phyloP scores from a whole-genome alignment of 2,888 invertebrate species.

The Eurytoma californica region DNA sequence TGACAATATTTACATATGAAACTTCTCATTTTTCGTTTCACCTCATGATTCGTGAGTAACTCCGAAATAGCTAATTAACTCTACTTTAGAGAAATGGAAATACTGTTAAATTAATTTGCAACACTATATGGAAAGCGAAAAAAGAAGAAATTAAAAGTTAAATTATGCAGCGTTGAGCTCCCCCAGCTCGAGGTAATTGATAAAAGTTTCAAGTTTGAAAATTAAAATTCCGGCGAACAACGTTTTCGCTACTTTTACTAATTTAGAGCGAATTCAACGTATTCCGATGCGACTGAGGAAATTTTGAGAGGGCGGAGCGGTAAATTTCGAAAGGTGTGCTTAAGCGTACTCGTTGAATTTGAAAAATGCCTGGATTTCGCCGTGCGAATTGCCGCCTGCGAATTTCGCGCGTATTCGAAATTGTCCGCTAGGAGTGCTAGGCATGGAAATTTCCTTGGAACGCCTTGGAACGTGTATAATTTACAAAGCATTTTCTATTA shows the following conservation, averaged over 20 bases:
- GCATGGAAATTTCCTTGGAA: constrained; percentile 13
- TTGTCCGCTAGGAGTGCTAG: background rate
- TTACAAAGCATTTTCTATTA: constrained; percentile 26
- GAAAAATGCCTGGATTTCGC: background rate
- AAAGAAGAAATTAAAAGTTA: too few relatives aligned
- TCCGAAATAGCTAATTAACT: background rate
- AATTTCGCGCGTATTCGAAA: background rate
- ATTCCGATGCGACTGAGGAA: too few relatives aligned
- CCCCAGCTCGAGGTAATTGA: too few relatives aligned
- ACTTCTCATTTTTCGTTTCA: background rate
- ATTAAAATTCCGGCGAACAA: too few relatives aligned
- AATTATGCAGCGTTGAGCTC: too few relatives aligned
- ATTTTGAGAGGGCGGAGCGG: too few relatives aligned
- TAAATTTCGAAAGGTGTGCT: background rate
- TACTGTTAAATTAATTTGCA: background rate
- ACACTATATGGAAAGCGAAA: too few relatives aligned
- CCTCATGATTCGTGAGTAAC: background rate
- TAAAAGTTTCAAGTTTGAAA: too few relatives aligned
- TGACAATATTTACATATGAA: background rate
- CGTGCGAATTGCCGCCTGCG: background rate
- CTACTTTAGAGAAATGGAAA: constrained; percentile 1
- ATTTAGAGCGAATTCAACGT: too few relatives aligned
- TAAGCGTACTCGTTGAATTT: background rate
- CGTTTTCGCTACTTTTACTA: too few relatives aligned
- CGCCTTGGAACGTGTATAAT: constrained; percentile 14